These are phyloP conservation scores for Calyptomena viridis DNA, from an alignment of 2,113 vertebrate species.

Conservation along the genomic window DNA sequence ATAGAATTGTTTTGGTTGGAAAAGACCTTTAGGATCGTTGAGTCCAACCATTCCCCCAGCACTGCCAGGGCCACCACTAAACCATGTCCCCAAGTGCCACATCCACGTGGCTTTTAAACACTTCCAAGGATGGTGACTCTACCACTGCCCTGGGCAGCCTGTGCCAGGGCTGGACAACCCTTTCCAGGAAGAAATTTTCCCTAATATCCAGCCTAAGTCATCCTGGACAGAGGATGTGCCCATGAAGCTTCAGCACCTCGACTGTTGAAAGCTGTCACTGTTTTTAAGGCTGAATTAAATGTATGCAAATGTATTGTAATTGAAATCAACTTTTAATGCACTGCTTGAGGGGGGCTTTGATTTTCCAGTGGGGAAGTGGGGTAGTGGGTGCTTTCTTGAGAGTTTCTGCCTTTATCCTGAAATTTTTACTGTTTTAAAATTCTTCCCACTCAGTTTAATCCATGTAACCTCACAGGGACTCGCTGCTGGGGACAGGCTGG, in stretches of 20 bases:
- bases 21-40: neutral
- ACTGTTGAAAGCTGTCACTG: neutral
- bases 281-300: neutral
- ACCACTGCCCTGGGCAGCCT: neutral
- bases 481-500: neutral
- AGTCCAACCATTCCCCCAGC: neutral
- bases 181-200: neutral
- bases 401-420: neutral
- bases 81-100: neutral
- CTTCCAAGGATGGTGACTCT: neutral
- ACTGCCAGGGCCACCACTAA: neutral
- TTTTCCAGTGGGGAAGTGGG: neutral
- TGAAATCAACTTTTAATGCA: neutral
- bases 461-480: neutral
- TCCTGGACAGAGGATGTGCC: neutral
- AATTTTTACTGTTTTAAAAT: neutral
- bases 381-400: neutral
- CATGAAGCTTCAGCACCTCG: fast-evolving
- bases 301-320: neutral
- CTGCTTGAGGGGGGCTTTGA: neutral
- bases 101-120: neutral
- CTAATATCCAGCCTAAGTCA: neutral
- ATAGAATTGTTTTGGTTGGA: neutral
- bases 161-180: neutral
- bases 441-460: neutral